Conservation (phyloP, 2,797 vertebrate species). For the Leptoclinus maculatus region DNA sequence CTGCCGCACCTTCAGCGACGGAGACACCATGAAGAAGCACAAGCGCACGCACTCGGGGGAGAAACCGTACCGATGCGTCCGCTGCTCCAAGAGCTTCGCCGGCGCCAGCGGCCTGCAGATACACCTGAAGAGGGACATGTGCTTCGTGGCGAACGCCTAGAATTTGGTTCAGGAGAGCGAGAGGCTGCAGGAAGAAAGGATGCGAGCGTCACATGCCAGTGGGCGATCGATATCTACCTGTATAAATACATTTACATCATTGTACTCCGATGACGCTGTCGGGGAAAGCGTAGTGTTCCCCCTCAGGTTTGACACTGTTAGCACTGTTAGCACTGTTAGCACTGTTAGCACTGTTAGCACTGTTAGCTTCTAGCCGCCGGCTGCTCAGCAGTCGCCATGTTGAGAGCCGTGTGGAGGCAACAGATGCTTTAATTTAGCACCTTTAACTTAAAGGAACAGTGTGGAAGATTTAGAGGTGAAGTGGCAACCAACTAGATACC, state of each 20-base stretch:
- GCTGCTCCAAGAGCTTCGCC: slow-evolving; percentile 64
- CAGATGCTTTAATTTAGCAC: background rate
- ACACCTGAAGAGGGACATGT: slow-evolving; percentile 73
- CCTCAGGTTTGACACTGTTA: background rate
- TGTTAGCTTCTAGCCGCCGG: background rate
- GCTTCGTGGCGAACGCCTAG: slow-evolving; percentile 51
- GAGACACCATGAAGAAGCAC: slow-evolving; percentile 83
- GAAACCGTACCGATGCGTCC: slow-evolving; percentile 64
- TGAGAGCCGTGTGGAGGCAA: background rate
- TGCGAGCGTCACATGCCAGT: background rate
- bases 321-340: background rate
- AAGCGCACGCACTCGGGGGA: slow-evolving; percentile 74
- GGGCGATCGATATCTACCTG: background rate
- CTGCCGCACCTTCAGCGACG: slow-evolving; percentile 80
- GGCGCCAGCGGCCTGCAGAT: slow-evolving; percentile 74
- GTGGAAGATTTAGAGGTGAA: background rate
- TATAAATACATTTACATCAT: background rate
- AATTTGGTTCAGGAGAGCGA: background rate
- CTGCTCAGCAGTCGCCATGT: background rate
- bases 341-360: background rate
- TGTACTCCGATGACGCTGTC: too few species aligned
- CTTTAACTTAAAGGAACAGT: background rate
- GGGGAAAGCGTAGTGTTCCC: background rate
- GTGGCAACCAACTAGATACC: too few species aligned
- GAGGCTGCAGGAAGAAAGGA: background rate